Evolutionary conservation across 2,888 invertebrate species (phyloP), one percentile per base, ranked within the genome.

Genomic region (Polydrusus pterygomalis): DNA sequence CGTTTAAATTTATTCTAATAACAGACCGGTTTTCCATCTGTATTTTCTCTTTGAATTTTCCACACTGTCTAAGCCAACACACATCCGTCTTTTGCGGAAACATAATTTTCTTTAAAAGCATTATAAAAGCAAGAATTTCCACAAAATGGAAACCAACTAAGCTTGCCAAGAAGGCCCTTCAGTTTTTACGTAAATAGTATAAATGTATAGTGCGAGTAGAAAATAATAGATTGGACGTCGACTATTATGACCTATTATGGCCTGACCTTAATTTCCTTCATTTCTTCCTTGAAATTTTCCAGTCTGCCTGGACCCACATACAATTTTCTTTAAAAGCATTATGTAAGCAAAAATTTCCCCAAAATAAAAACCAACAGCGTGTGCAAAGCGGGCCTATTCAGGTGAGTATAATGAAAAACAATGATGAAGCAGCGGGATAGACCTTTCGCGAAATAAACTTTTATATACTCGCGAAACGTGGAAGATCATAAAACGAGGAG

Each of bases 371-470:
- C 38, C 38, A 60, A 60, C 38, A 38, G 38, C 34, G 38, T 38
- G 38, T 34, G 58, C 58, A 58, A 60, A 60, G 58, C 58, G 38
- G 58, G 58, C 58, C 58, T 6, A 60, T 60, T 60, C 54, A 54
- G 54, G 54, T 54, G 25, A n/a, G 54, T 17, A 25, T 25, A 60
- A 60, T 60, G 18, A 38, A 38, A 60, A 60, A 60, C 38, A 18
- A 60, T 60, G 58, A 60, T 60, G 38, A 18, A 38, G 56, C 56
- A 25, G 25, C 2, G 5, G 47, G 25, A 54, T 30, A 25, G 54
- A 54, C 54, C 34, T 1, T 25, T 25, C 25, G 25, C 25, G 25
- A 25, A 25, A 25, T 25, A 25, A 25, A 25, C 25, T 25, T 25
- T 25, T 25, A 25, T 25, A 25, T 25, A 25, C 25, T 25, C 8